phyloP scores from a whole-genome alignment of 2,797 vertebrate genomes.

The Macroramphosus scolopax region DNA sequence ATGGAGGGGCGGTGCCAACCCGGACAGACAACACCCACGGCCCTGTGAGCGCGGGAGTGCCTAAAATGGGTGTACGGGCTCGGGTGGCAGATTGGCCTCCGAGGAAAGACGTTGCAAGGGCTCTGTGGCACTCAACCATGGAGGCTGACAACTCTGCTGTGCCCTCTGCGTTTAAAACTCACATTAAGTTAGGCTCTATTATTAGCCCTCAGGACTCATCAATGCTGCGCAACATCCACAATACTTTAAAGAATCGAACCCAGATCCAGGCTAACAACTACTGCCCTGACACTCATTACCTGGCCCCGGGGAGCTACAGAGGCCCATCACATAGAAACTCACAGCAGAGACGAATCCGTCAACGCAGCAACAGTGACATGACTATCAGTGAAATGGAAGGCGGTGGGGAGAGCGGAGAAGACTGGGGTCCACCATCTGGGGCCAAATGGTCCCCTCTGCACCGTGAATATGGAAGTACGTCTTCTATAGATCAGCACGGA shows the following conservation, averaged over 20 bases:
- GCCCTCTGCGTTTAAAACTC: slow-evolving; percentile 87
- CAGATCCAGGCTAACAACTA: slow-evolving; percentile 84
- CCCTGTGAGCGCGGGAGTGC: slow-evolving; percentile 92
- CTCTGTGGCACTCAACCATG: slow-evolving; percentile 82
- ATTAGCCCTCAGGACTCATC: slow-evolving; percentile 93
- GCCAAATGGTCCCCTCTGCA: slow-evolving; percentile 94
- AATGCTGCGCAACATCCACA: slow-evolving; percentile 97
- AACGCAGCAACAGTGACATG: slow-evolving; percentile 97
- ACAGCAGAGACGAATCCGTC: slow-evolving; percentile 93
- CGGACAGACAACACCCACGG: slow-evolving; percentile 86
- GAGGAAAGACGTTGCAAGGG: slow-evolving; percentile 85
- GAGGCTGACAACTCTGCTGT: slow-evolving; percentile 88
- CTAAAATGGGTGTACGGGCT: slow-evolving; percentile 98
- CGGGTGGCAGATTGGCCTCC: slow-evolving; percentile 98
- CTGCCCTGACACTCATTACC: slow-evolving; percentile 90
- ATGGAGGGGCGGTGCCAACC: slow-evolving; percentile 91
- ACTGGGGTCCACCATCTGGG: slow-evolving; percentile 96
- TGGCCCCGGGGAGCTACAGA: slow-evolving; percentile 92
- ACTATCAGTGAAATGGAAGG: slow-evolving; percentile 98
- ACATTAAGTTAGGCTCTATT: slow-evolving; percentile 86
- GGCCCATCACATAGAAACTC: slow-evolving; percentile 93
- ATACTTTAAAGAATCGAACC: slow-evolving; percentile 93
- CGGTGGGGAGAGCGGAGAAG: slow-evolving; percentile 89
- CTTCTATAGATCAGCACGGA: slow-evolving; percentile 97
- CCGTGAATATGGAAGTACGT: slow-evolving; percentile 97